Evolutionary conservation across 2,113 vertebrate genomes (phyloP), one percentile per base, ranked within the genome.

Genomic region (Ageneiosus marmoratus): DNA sequence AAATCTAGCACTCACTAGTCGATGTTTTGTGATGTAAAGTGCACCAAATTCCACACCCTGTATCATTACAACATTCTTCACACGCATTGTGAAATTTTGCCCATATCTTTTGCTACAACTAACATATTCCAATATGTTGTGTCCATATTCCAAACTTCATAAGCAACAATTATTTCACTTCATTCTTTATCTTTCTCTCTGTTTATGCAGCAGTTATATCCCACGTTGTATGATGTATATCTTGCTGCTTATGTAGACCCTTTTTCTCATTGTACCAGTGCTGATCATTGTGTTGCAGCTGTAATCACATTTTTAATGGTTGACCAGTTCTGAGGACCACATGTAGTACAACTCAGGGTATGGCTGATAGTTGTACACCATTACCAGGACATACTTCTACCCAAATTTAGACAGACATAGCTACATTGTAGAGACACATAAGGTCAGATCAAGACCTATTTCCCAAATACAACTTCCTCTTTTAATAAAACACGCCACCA

Each of bases 401-500:
- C 9, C 29, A 65, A 12, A 34, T 37, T 55, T 11, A 9, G 2
- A 80, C 29, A 32, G 18, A 11, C 24, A 75, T 13, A 12, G 29
- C 51, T 11, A 46, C 24, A 27, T 27, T 5, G 44, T 27, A n/a
- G 4, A 73, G 34, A 46, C 34, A 13, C 51, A 2, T 0, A 29
- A 34, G n/a, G 51, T 32, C 77, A 13, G 60, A 15, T 56, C 20
- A 32, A 80, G 63, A 65, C 69, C 69, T 75, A 65, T 80, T 80
- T 83, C 51, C 55, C n/a, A 46, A 69, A 60, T 76, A 24, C 27
- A 41, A n/a, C 46, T 83, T 86, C 81, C 53, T 70, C 32, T 77
- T 65, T 44, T 20, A 13, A 51, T 76, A 56, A 67, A 79, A 50
- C 32, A 41, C n/a, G 27, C 51, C 63, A 16, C 20, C 44, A 69